Percentiles rank a stretch among this genome's conserved stretches.
Evolutionary conservation across 1,140 invertebrate genomes (phyloP).

Genomic region (Leptonema lineaticorne): DNA sequence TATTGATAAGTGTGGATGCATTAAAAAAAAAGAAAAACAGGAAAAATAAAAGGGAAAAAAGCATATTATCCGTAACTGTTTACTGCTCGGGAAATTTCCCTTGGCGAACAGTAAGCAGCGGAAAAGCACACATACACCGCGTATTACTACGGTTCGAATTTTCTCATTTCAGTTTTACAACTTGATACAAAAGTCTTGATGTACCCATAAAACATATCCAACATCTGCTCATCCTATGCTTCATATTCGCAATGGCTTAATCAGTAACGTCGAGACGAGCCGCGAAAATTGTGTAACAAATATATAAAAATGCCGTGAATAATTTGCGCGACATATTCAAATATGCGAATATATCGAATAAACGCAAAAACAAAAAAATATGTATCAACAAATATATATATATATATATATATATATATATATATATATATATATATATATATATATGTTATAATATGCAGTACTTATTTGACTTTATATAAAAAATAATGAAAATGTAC

Average conservation of each 20-base stretch:
- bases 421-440: not conserved
- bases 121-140: not conserved
- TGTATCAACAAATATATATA: not conserved
- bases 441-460: not conserved
- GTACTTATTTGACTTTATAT: too few species aligned
- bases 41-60: not conserved
- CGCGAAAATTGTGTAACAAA: too few species aligned
- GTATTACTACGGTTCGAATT: not conserved
- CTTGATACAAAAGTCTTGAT: not conserved
- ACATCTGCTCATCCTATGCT: too few species aligned
- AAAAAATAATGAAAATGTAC: too few species aligned
- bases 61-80: not conserved
- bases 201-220: not conserved
- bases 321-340: too few species aligned
- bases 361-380: too few species aligned
- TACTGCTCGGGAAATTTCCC: not conserved
- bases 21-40: not conserved
- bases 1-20: not conserved
- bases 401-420: not conserved
- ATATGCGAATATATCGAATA: too few species aligned
- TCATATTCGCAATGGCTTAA: too few species aligned
- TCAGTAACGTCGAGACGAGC: too few species aligned
- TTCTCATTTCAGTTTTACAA: not conserved
- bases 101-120: not conserved
- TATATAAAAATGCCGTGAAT: too few species aligned